Percentiles rank a stretch among this genome's conserved stretches.
phyloP scores from a whole-genome alignment of 2,113 vertebrate genomes.

The Apodemus sylvaticus region DNA sequence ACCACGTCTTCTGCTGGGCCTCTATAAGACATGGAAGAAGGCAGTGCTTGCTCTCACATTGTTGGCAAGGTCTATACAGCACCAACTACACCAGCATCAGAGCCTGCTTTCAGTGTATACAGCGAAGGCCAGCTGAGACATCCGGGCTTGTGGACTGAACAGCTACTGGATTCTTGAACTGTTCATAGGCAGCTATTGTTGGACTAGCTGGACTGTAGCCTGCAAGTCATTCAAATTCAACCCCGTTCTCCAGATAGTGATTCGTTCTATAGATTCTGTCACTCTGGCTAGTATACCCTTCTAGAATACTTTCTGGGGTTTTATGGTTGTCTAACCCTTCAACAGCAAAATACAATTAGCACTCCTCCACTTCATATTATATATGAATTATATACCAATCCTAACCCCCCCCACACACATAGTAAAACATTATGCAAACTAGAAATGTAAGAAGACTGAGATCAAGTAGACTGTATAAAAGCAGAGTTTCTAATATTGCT shows the following conservation, averaged over 20 bases:
- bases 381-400: neutral
- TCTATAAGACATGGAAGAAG: neutral
- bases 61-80: neutral
- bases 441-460: neutral
- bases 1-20: neutral
- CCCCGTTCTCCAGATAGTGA: neutral
- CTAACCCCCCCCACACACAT: neutral
- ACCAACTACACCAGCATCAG: neutral
- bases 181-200: neutral
- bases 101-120: neutral
- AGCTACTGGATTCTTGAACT: neutral
- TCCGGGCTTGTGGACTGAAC: neutral
- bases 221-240: neutral
- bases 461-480: neutral
- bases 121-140: neutral
- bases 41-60: neutral
- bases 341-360: neutral
- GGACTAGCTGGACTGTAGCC: neutral
- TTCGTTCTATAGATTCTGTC: neutral
- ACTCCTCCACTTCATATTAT: neutral
- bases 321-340: neutral
- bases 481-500: neutral
- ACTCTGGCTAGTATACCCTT: conserved; percentile 6
- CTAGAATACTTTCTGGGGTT: neutral
- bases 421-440: neutral